Evolutionary conservation across 2,888 invertebrate genomes (phyloP).

Genomic region (Chouioia cunea): DNA sequence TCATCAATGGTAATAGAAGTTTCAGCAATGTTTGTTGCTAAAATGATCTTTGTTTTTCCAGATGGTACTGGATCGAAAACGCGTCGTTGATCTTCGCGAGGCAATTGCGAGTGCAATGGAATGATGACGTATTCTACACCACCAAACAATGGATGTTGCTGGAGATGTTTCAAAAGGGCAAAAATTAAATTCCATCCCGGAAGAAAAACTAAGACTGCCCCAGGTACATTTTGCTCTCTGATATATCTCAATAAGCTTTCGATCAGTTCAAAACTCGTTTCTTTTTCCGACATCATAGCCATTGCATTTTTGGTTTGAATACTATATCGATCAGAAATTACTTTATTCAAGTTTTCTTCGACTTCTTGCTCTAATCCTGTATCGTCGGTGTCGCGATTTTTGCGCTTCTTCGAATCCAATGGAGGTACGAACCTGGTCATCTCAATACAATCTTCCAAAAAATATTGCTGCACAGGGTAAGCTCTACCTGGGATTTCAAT

Average conservation of each 20-base stretch:
- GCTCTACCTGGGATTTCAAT: slow-evolving; percentile 91
- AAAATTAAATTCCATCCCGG: slow-evolving; percentile 99
- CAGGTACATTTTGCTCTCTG: slow-evolving; percentile 74
- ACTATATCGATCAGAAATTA: slow-evolving; percentile 61
- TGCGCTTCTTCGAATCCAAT: slow-evolving; percentile 82
- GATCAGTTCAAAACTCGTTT: slow-evolving; percentile 92
- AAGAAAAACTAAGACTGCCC: slow-evolving; percentile 92
- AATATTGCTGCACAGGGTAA: slow-evolving; percentile 90
- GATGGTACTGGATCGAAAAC: slow-evolving; percentile 91
- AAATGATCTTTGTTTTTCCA: slow-evolving; percentile 91
- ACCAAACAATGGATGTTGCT: slow-evolving; percentile 80
- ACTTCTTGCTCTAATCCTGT: slow-evolving; percentile 63
- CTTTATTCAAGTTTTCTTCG: slow-evolving; percentile 84
- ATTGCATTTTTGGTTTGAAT: slow-evolving; percentile 78
- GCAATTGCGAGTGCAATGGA: slow-evolving; percentile 97
- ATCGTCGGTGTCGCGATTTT: slow-evolving; percentile 69
- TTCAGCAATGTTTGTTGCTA: slow-evolving; percentile 98
- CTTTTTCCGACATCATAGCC: slow-evolving; percentile 87
- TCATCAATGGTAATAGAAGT: slow-evolving; percentile 98
- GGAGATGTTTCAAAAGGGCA: slow-evolving; percentile 87
- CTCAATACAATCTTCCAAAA: slow-evolving; percentile 93
- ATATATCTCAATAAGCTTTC: slow-evolving; percentile 82
- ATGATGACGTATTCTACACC: slow-evolving; percentile 80
- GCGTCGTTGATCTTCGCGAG: slow-evolving; percentile 92
- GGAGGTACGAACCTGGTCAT: slow-evolving; percentile 87